phyloP scores from a whole-genome alignment of 2,888 invertebrate genomes.

The Sicus ferrugineus region DNA sequence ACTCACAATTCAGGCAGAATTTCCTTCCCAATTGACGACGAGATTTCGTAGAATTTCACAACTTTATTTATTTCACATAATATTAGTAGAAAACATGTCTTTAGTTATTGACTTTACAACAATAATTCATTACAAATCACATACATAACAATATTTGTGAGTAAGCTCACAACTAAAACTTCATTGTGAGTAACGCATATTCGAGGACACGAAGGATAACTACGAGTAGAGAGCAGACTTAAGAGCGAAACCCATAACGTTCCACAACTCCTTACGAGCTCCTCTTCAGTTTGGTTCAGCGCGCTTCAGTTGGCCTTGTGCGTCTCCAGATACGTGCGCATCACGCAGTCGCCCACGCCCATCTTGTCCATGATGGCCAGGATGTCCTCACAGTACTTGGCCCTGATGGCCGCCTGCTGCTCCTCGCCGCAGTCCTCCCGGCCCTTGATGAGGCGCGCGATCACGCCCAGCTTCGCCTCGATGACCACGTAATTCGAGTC shows the following conservation, averaged over 20 bases:
- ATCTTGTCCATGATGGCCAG: conserved; percentile 58
- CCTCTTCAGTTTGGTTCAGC: too few species aligned
- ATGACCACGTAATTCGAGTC: conserved; percentile 59
- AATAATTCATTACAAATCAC: neutral
- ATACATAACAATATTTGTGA: neutral
- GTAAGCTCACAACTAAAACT: neutral
- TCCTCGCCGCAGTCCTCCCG: conserved; percentile 55
- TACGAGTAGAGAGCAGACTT: too few species aligned
- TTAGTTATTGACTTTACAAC: neutral
- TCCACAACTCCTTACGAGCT: neutral
- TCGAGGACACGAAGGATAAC: too few species aligned
- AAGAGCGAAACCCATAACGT: too few species aligned
- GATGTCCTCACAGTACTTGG: conserved; percentile 59
- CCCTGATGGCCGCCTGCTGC: conserved; percentile 51
- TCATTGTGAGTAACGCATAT: too few species aligned
- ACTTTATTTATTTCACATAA: conserved; percentile 20
- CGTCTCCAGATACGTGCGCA: conserved; percentile 57
- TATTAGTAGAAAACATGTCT: conserved; percentile 30
- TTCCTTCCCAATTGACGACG: too few species aligned
- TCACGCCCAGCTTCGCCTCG: conserved; percentile 59
- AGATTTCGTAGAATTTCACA: neutral
- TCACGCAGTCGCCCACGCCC: conserved; percentile 59
- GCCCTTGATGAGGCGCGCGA: conserved; percentile 52
- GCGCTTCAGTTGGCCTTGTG: conserved; percentile 44
- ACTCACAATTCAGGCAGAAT: too few species aligned